Conservation (phyloP, 2,113 vertebrate species). For the Chloropsis cyanopogon region DNA sequence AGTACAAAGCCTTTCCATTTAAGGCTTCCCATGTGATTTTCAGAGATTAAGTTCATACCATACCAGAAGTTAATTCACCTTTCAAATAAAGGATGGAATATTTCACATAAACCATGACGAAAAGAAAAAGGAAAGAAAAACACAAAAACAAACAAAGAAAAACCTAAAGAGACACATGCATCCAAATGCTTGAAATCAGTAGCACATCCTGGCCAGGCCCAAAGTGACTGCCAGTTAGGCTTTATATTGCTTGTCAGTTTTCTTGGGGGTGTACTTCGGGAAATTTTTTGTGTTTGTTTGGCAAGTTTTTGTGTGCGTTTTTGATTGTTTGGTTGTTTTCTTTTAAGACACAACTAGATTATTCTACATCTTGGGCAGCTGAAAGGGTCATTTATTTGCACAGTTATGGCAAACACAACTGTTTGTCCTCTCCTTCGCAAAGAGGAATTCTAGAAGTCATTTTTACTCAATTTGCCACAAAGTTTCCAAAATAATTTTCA, state of each 20-base stretch:
- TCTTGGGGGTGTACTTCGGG: no score
- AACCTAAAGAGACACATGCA: background rate
- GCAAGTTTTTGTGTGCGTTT: rapidly evolving
- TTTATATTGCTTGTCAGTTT: background rate
- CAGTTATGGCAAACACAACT: background rate
- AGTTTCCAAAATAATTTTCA: background rate
- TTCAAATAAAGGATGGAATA: background rate
- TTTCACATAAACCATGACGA: background rate
- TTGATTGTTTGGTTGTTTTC: background rate
- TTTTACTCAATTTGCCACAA: background rate
- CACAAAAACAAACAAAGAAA: background rate
- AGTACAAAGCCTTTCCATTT: background rate
- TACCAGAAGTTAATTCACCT: background rate
- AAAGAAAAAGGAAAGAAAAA: background rate
- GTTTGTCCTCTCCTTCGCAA: background rate
- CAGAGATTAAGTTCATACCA: background rate
- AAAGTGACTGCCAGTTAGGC: background rate
- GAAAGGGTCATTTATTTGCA: background rate
- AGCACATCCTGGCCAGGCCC: background rate
- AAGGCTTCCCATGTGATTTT: background rate
- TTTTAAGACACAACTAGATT: background rate
- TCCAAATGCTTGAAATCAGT: background rate
- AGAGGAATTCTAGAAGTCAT: background rate
- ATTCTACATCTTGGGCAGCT: background rate
- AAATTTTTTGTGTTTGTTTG: background rate